phyloP scores from a whole-genome alignment of 2,888 invertebrate species.

The Orthonychiurus folsomi region DNA sequence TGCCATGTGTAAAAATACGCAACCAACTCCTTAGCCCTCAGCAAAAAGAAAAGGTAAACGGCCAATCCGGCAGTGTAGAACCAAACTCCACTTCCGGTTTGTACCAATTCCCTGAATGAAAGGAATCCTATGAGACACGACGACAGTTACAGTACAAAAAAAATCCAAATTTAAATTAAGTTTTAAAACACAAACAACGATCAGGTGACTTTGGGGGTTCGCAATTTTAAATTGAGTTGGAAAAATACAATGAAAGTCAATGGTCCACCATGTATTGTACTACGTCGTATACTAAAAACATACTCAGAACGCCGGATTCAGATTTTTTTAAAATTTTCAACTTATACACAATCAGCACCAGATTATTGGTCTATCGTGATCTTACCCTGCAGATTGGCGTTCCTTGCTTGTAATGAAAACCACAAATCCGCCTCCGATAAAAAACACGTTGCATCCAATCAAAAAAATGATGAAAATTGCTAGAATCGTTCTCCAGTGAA shows the following conservation, averaged over 20 bases:
- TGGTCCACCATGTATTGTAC: too few relatives aligned
- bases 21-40: constrained; percentile 18
- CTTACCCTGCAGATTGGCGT: constrained; percentile 26
- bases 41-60: constrained; percentile 28
- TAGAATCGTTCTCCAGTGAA: constrained; percentile 24
- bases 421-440: constrained; percentile 23
- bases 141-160: too few relatives aligned
- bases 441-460: constrained; percentile 23
- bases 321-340: too few relatives aligned
- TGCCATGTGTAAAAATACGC: constrained; percentile 25
- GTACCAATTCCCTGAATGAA: constrained; percentile 19
- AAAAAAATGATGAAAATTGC: constrained; percentile 16
- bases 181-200: too few relatives aligned
- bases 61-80: constrained; percentile 29
- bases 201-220: too few relatives aligned
- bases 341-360: too few relatives aligned
- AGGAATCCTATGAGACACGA: too few relatives aligned
- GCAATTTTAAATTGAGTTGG: background rate
- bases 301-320: too few relatives aligned
- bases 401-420: constrained; percentile 11
- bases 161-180: too few relatives aligned
- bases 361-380: background rate
- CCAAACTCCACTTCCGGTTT: constrained; percentile 30
- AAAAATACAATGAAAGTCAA: too few relatives aligned
- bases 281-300: too few relatives aligned